Conservation (phyloP, 2,113 vertebrate species). For the Montifringilla adamsi region DNA sequence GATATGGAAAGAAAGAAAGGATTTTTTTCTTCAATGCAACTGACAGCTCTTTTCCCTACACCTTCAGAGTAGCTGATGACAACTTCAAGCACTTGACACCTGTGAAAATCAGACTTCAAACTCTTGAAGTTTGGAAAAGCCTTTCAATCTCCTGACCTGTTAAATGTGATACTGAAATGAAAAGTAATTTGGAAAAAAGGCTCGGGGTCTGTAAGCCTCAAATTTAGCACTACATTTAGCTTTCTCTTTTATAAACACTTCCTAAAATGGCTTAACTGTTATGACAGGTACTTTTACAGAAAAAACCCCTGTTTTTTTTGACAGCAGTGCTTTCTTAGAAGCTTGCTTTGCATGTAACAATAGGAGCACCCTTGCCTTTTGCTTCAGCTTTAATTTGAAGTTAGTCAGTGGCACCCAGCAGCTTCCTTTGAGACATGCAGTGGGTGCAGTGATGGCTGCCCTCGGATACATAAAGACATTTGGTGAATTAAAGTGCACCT, state of each 20-base stretch:
- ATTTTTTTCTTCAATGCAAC: neutral
- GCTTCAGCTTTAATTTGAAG: neutral
- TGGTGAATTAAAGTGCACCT: neutral
- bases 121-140: neutral
- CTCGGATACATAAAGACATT: neutral
- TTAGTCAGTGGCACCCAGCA: neutral
- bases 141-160: neutral
- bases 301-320: neutral
- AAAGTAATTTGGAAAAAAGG: neutral
- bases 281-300: neutral
- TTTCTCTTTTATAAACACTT: neutral
- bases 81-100: neutral
- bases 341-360: neutral
- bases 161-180: neutral
- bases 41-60: neutral
- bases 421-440: neutral
- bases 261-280: neutral
- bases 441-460: neutral
- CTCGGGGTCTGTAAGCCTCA: neutral
- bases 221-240: neutral
- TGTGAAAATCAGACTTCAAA: neutral
- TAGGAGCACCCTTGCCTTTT: neutral
- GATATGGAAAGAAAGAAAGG: neutral
- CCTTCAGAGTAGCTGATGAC: neutral
- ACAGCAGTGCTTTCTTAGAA: neutral